phyloP scores from a whole-genome alignment of 2,113 vertebrate species.

The Ammodytes marinus region DNA sequence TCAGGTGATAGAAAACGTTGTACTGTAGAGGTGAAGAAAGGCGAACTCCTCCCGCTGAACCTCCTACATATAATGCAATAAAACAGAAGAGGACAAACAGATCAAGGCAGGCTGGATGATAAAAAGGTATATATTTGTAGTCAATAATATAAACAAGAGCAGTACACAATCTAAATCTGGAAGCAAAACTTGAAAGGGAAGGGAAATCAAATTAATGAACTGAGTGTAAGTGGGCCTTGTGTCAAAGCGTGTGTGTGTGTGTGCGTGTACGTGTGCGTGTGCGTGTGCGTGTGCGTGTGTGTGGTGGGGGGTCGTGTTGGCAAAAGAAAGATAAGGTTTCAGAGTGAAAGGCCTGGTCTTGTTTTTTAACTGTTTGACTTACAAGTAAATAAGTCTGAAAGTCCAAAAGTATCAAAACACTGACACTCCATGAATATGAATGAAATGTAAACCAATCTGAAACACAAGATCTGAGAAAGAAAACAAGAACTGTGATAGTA shows the following conservation, averaged over 20 bases:
- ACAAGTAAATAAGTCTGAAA: constrained; percentile 30
- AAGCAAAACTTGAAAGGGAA: neutral
- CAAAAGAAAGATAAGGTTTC: constrained; percentile 19
- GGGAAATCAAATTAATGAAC: constrained; percentile 22
- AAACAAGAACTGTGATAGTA: neutral
- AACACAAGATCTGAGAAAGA: neutral
- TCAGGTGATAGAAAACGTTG: neutral
- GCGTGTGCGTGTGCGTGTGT: constrained; percentile 16
- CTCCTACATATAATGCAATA: neutral
- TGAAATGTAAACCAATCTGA: constrained; percentile 1
- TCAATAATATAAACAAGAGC: constrained; percentile 19
- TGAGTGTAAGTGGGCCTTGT: neutral
- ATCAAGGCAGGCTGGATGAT: neutral
- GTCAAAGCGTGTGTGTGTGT: constrained; percentile 14
- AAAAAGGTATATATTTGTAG: neutral
- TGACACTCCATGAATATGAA: constrained; percentile 22
- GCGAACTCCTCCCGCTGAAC: neutral
- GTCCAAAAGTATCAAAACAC: constrained; percentile 1
- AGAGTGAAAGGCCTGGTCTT: constrained; percentile 11
- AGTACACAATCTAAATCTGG: constrained; percentile 17
- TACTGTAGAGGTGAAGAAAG: neutral
- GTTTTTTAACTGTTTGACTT: constrained; percentile 12
- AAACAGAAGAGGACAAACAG: constrained; percentile 6
- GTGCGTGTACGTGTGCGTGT: neutral
- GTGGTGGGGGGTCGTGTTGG: constrained; percentile 12